Evolutionary conservation across 2,888 invertebrate species (phyloP), one percentile per base, ranked within the genome.

Genomic region (Drosophila cracens): DNA sequence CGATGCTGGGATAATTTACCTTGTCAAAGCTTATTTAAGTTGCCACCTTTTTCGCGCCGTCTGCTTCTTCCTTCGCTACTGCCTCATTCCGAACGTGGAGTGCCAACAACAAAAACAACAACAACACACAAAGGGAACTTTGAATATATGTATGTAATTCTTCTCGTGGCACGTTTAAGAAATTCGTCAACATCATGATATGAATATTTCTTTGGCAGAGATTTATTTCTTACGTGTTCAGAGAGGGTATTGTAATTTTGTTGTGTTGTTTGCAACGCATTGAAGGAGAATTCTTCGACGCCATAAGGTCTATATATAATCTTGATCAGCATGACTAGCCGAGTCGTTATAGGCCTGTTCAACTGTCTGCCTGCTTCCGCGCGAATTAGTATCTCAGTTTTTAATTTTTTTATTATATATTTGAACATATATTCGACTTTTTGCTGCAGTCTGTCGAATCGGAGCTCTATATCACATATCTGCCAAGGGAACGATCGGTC

Each of bases 11-110:
- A 76, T 83, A 83, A 86, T 82, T 83, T 83, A 86, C 86, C 82
- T 86, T 83, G 82, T 83, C 82, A 83, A 83, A 86, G 83, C 79
- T 86, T 83, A 83, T 86, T 83, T 86, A 81, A 83, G 43, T 57
- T 57, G 57, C 57, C 57, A 57, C 57, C 57, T 57, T 56, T 49
- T 58, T 68, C 48, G 51, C 52, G 67, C 57, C 70, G 61, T 36
- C 69, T 68, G 58, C 38, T 53, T 33, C 33, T 31, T 31, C 52
- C 31, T 31, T n/a, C 13, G 21, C 31, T 31, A 4, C 52, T 52
- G 40, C 65, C 66, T 73, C 62, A 66, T 81, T 85, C 82, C 72
- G 72, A 83, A 87, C 88, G 86, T 82, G 70, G 79, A 85, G 88
- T 87, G 85, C 83, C 88, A 83, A 83, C 79, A 74, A 70, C 77